These are phyloP conservation scores for Uromys caudimaculatus DNA, from an alignment of 2,797 vertebrate genomes.

Conservation along the genomic window DNA sequence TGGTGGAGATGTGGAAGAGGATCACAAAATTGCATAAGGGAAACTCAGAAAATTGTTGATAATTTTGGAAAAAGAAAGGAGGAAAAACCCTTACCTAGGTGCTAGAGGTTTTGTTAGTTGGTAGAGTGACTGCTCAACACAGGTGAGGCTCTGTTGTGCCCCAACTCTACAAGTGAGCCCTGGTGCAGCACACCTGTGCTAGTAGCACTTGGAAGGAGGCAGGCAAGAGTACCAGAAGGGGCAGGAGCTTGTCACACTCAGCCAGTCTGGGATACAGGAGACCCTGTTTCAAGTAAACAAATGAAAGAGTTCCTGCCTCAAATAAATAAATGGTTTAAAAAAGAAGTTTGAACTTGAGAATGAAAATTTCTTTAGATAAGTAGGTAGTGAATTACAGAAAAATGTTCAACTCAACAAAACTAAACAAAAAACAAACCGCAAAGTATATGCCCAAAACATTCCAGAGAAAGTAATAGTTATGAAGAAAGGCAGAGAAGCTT, in stretches of 20 bases:
- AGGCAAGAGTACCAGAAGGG: background rate
- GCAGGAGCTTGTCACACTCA: background rate
- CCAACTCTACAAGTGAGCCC: background rate
- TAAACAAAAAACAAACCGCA: background rate
- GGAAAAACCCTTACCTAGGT: background rate
- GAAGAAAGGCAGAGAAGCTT: background rate
- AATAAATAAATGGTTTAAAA: background rate
- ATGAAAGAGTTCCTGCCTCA: background rate
- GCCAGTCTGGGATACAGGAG: background rate
- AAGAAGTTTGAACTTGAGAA: background rate
- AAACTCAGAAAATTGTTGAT: slow-evolving; percentile 2
- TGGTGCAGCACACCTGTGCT: background rate
- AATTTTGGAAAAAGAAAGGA: background rate
- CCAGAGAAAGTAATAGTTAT: background rate
- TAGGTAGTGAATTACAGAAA: background rate
- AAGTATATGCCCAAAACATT: background rate
- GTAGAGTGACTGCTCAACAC: background rate
- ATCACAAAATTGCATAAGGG: background rate
- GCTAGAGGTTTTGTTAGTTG: background rate
- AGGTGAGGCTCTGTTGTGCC: background rate
- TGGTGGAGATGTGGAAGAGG: background rate
- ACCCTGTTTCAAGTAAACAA: background rate
- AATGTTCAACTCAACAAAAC: background rate
- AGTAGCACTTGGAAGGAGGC: no score
- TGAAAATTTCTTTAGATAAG: slow-evolving; percentile 48